Base-by-base conservation (phyloP, 2,797 vertebrate species). In the Tiaroga cobitis region DNA sequence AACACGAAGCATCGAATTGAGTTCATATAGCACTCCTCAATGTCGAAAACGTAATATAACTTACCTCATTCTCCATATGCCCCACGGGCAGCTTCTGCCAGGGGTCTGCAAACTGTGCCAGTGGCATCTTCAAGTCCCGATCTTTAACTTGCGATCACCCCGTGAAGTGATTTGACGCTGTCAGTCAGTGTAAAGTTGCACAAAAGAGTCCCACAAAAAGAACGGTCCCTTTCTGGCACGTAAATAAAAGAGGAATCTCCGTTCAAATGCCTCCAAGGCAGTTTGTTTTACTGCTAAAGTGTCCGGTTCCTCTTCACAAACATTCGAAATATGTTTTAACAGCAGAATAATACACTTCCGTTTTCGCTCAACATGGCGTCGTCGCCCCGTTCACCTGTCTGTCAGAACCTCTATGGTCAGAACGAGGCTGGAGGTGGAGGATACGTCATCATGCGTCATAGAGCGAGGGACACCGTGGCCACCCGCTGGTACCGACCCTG, bases 11-110 rank as follows among this genome's bases (percentile, higher is more conserved):
- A 16, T 43, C n/a, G 68, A n/a, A 34, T 73, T 82, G 51, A n/a
- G 32, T 10, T 43, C 26, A 32, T 51, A 5, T 49, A 68, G 34
- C 43, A 51, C 29, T 18, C 37, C 34, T 43, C 80, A 43, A 37
- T 51, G 19, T 49, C 8, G 3, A 32, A 68, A 79, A 39, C 73
- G 26, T 72, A 54, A 39, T 7, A 32, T 5, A 26, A 77, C 73
- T 15, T 29, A 91, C 87, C 89, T 90, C 90, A 21, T 85, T 95
- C 93, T 95, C 95, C 68, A 93, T 87, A 88, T 90, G 95, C 89
- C 95, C 95, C 90, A 96, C 93, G 89, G 96, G 94, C 93, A 95
- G 93, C 90, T 96, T 97, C 94, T 96, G 96, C 96, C 96, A 97
- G 80, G 96, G 96, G 93, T 96, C 96, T 85, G 94, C 95, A 91